Percentiles rank a stretch among this genome's conserved stretches.
phyloP scores from a whole-genome alignment of 2,113 vertebrate genomes.

The Tetrao urogallus region DNA sequence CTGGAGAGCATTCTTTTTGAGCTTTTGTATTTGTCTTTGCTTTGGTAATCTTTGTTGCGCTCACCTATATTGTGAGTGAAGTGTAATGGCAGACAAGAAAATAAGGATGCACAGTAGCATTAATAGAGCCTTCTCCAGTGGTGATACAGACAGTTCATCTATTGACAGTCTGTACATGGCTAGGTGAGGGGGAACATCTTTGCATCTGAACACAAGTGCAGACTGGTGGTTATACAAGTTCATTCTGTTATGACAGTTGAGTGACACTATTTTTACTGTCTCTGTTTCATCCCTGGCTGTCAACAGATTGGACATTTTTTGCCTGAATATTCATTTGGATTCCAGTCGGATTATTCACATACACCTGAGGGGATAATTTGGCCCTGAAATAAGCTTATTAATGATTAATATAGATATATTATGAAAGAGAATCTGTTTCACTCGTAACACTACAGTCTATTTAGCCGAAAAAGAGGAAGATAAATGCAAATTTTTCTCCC shows the following conservation, averaged over 20 bases:
- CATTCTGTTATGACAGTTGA: not conserved
- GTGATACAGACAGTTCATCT: not conserved
- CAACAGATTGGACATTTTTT: not conserved
- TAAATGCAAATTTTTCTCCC: not conserved
- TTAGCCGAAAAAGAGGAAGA: not conserved
- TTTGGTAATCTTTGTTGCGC: not conserved
- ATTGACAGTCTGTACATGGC: not conserved
- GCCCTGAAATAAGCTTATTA: constrained; percentile 9
- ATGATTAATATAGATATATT: constrained; percentile 28
- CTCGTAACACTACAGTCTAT: not conserved
- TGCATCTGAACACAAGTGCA: not conserved
- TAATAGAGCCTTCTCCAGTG: not conserved
- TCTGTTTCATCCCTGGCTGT: not conserved
- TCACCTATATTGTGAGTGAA: not conserved
- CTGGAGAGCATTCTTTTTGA: not conserved
- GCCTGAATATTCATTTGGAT: not conserved
- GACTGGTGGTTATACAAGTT: not conserved
- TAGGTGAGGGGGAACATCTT: not conserved
- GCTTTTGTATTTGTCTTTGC: not conserved
- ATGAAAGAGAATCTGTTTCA: not conserved
- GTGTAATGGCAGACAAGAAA: not conserved
- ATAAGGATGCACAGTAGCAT: not conserved
- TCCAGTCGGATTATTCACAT: not conserved
- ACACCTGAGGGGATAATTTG: not conserved
- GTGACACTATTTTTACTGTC: not conserved